Evolutionary conservation across 1,140 invertebrate species (phyloP).

Genomic region (Rhyacophila brunnea): DNA sequence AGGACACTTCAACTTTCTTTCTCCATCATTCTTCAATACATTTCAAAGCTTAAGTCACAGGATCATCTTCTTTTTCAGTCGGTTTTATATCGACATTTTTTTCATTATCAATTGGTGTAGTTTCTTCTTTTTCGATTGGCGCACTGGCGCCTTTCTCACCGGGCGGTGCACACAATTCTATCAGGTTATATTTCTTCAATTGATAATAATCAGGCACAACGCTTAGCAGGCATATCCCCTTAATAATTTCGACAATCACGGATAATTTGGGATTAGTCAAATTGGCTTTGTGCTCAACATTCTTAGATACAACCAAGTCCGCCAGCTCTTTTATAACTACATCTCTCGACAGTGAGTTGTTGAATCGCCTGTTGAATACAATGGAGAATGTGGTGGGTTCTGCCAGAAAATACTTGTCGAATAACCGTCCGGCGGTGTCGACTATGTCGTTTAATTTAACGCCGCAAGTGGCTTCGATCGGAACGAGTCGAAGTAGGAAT

Average conservation of each 20-base stretch:
- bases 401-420: conserved; percentile 73
- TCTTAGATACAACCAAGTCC: conserved; percentile 64
- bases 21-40: no score
- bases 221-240: conserved; percentile 62
- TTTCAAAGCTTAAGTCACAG: no score
- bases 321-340: conserved; percentile 71
- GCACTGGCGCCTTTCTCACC: conserved; percentile 1
- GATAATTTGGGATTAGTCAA: conserved; percentile 74
- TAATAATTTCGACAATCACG: conserved; percentile 77
- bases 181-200: conserved; percentile 70
- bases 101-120: neutral
- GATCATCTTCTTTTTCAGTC: neutral
- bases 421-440: conserved; percentile 61
- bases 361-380: conserved; percentile 78
- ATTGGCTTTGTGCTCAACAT: conserved; percentile 71
- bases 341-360: conserved; percentile 68
- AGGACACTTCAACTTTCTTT: no score
- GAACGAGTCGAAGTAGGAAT: conserved; percentile 75
- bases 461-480: conserved; percentile 78
- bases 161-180: conserved; percentile 36
- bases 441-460: conserved; percentile 74
- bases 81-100: neutral
- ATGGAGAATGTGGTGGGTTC: conserved; percentile 74
- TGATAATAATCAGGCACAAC: conserved; percentile 66
- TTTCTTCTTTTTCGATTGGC: neutral